Percentiles rank a stretch among this genome's conserved stretches.
phyloP scores from a whole-genome alignment of 2,797 vertebrate genomes.

The Girardinus metallicus region DNA sequence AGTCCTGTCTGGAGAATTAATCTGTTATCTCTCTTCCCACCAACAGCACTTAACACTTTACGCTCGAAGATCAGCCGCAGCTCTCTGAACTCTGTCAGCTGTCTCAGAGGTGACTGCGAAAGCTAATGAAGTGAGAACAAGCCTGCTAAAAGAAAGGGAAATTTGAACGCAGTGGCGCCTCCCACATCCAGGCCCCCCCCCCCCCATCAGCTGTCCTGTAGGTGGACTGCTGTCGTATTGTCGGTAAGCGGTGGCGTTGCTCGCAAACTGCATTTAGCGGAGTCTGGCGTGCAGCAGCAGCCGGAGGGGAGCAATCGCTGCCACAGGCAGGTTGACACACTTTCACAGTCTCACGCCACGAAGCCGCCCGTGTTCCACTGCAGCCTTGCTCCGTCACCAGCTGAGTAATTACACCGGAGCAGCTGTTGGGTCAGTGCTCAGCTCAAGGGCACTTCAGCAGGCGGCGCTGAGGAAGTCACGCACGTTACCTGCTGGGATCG shows the following conservation, averaged over 20 bases:
- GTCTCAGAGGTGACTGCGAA: slow-evolving; percentile 30
- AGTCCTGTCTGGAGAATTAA: slow-evolving; percentile 64
- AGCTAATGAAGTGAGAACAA: slow-evolving; percentile 51
- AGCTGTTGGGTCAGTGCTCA: slow-evolving; percentile 60
- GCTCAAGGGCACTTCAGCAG: slow-evolving; percentile 70
- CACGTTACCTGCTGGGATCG: slow-evolving; percentile 47
- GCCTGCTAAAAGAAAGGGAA: slow-evolving; percentile 3
- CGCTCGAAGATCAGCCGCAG: slow-evolving; percentile 48
- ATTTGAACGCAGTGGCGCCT: slow-evolving; percentile 10
- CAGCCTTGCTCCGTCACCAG: slow-evolving; percentile 39
- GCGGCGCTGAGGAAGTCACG: slow-evolving; percentile 44
- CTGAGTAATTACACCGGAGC: slow-evolving; percentile 57
- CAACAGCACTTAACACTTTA: slow-evolving; percentile 58
- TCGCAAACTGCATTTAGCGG: neutral
- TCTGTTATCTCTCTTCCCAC: slow-evolving; percentile 61
- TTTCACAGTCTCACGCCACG: slow-evolving; percentile 50
- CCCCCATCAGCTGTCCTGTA: slow-evolving; percentile 19
- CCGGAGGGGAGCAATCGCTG: slow-evolving; percentile 31
- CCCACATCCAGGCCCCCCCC: slow-evolving; percentile 18
- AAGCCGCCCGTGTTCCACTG: slow-evolving; percentile 27
- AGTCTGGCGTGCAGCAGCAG: slow-evolving; percentile 12
- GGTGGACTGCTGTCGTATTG: slow-evolving; percentile 28
- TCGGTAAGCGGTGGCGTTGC: neutral
- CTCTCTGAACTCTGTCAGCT: slow-evolving; percentile 55
- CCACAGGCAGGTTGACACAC: slow-evolving; percentile 32